These are phyloP conservation scores for Dorcus parallelipipedus DNA, from an alignment of 2,888 invertebrate genomes.

Conservation along the genomic window DNA sequence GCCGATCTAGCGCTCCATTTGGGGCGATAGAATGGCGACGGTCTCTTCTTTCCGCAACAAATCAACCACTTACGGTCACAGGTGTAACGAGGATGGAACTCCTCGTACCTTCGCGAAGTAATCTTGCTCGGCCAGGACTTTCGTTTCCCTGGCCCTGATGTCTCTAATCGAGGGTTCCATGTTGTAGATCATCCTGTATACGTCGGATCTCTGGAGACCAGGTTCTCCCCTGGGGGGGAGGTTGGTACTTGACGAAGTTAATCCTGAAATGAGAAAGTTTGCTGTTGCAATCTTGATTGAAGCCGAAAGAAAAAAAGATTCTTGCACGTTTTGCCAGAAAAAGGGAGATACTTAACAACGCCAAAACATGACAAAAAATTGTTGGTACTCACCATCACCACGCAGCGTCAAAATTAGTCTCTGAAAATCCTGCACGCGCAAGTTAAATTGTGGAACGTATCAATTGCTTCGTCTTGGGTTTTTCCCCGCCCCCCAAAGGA, in stretches of 20 bases:
- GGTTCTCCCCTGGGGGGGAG: slow-evolving; percentile 69
- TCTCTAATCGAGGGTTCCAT: slow-evolving; percentile 64
- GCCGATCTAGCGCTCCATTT: slow-evolving; percentile 7
- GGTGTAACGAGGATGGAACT: not conserved
- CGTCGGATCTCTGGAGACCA: slow-evolving; percentile 74
- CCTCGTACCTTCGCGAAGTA: slow-evolving; percentile 29
- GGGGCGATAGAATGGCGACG: not conserved
- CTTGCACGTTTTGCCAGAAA: no score
- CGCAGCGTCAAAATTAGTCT: no score
- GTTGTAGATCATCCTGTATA: slow-evolving; percentile 75
- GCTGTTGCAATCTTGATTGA: no score
- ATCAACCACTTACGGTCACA: not conserved
- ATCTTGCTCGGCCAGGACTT: slow-evolving; percentile 67
- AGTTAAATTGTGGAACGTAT: no score
- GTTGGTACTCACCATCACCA: no score
- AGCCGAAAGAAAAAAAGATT: no score
- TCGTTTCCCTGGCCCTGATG: slow-evolving; percentile 61
- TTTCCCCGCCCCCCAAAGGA: no score
- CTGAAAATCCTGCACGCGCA: no score
- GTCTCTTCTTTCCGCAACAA: slow-evolving; percentile 8
- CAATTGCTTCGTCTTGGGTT: no score
- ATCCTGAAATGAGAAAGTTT: slow-evolving; percentile 58
- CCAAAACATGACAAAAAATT: no score
- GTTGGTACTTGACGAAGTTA: slow-evolving; percentile 88
- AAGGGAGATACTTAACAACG: no score